Conservation (phyloP, 2,113 vertebrate genomes). For the Craseonycteris thonglongyai region DNA sequence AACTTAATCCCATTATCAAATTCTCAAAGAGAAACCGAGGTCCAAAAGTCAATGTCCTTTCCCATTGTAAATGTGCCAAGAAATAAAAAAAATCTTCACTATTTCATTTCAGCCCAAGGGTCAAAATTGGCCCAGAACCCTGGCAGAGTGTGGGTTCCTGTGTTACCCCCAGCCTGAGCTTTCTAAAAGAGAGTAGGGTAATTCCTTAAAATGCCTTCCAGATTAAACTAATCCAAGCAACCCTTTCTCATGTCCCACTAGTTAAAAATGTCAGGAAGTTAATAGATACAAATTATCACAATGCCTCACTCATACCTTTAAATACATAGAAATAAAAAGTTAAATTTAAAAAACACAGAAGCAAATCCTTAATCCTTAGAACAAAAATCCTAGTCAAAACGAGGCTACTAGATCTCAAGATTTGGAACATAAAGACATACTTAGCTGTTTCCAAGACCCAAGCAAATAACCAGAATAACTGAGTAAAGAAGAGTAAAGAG, state of each 20-base stretch:
- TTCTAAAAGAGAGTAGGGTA: background rate
- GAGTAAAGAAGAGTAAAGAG: background rate
- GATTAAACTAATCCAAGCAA: conserved; percentile 7
- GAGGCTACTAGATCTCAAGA: background rate
- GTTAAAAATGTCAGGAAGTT: background rate
- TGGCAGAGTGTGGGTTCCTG: background rate
- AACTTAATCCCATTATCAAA: background rate
- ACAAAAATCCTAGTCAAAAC: background rate
- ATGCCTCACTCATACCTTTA: too few species aligned
- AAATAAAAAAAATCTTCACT: background rate
- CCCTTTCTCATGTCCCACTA: background rate
- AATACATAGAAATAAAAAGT: too few species aligned
- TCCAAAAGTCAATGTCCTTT: background rate
- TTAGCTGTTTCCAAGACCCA: background rate
- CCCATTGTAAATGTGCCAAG: background rate
- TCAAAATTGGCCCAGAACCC: background rate
- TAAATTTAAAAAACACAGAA: background rate
- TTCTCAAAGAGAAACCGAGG: background rate
- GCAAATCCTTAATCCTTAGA: background rate
- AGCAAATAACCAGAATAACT: background rate
- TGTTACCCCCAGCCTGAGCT: background rate
- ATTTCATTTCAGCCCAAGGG: background rate
- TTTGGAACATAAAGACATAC: background rate
- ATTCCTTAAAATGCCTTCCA: background rate
- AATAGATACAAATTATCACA: background rate